Conservation (phyloP, 2,888 invertebrate species). For the Chaitophorus viminalis region DNA sequence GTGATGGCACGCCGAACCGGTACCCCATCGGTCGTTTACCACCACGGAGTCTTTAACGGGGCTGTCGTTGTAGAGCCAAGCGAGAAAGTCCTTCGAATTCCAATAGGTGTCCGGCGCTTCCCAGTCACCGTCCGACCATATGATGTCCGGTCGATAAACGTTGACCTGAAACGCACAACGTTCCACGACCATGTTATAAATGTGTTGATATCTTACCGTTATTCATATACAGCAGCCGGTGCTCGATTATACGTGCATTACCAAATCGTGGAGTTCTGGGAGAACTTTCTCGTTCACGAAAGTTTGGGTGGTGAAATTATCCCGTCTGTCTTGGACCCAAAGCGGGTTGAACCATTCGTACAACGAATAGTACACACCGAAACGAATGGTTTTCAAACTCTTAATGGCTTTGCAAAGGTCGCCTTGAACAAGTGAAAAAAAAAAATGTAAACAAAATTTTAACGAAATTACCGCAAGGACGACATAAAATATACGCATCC, state of each 20-base stretch:
- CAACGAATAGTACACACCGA: conserved; percentile 86
- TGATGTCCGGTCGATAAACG: conserved; percentile 73
- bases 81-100: conserved; percentile 83
- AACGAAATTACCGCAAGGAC: too few species aligned
- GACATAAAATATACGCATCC: too few species aligned
- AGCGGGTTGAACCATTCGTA: conserved; percentile 90
- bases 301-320: conserved; percentile 73
- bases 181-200: too few species aligned
- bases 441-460: background rate
- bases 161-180: conserved; percentile 67
- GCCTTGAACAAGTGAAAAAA: conserved; percentile 66
- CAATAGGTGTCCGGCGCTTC: conserved; percentile 85
- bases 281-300: conserved; percentile 79
- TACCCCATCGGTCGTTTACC: conserved; percentile 95
- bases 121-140: conserved; percentile 97
- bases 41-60: conserved; percentile 89
- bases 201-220: conserved; percentile 60
- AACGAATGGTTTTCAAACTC: conserved; percentile 73
- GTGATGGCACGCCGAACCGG: conserved; percentile 80
- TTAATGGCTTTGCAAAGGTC: conserved; percentile 79
- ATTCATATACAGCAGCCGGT: too few species aligned
- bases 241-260: conserved; percentile 66
- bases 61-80: conserved; percentile 94
- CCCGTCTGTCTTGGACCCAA: conserved; percentile 77
- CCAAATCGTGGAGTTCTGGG: conserved; percentile 83